Conservation (phyloP, 1,140 invertebrate species). For the Lepidurus arcticus region DNA sequence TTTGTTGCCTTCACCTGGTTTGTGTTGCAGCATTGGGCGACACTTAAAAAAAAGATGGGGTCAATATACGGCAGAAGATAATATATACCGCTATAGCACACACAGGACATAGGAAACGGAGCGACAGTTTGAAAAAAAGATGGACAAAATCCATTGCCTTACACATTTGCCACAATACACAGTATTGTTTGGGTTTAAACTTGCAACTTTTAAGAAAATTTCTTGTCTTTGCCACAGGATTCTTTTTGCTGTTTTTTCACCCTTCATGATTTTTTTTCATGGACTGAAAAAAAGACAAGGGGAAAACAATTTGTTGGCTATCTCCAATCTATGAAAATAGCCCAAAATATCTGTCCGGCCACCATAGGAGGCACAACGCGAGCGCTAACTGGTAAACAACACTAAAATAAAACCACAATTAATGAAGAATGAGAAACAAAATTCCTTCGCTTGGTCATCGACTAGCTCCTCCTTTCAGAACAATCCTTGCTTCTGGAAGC, state of each 20-base stretch:
- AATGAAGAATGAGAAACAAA: background rate
- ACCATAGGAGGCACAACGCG: background rate
- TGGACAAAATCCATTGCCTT: conserved; percentile 1
- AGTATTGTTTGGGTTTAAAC: conserved; percentile 22
- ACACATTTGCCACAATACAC: conserved; percentile 15
- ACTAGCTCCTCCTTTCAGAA: conserved; percentile 4
- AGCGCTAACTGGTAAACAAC: background rate
- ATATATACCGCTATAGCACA: background rate
- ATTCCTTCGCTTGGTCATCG: conserved; percentile 6
- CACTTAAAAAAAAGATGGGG: background rate
- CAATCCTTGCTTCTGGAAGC: background rate
- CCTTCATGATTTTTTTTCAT: background rate
- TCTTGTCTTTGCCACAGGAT: background rate
- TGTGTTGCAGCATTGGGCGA: background rate
- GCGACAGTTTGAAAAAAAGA: background rate
- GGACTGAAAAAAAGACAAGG: background rate
- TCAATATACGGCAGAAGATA: background rate
- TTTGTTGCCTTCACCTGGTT: background rate
- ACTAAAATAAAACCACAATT: background rate
- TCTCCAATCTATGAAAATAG: background rate
- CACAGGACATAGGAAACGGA: background rate
- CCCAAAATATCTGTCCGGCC: background rate
- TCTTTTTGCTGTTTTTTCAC: background rate
- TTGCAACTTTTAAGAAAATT: background rate
- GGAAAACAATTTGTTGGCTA: background rate